phyloP scores from a whole-genome alignment of 2,113 vertebrate genomes.

The Calidris pugnax region DNA sequence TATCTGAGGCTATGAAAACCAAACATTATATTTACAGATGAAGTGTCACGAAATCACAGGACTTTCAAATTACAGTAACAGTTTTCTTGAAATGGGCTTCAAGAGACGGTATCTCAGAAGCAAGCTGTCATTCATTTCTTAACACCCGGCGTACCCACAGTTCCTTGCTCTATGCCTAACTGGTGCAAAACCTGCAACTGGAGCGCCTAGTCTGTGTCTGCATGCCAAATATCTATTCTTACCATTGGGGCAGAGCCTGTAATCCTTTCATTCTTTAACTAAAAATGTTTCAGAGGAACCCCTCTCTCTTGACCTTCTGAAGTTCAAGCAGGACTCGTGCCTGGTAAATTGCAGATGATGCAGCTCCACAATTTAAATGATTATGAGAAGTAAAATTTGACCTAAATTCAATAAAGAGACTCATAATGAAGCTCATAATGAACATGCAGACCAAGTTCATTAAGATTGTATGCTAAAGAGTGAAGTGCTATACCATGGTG shows the following conservation, averaged over 20 bases:
- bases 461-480: neutral
- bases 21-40: neutral
- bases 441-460: neutral
- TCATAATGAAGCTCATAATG: neutral
- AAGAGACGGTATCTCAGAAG: neutral
- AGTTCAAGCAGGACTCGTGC: neutral
- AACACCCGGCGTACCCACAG: neutral
- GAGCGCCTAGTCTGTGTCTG: neutral
- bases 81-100: neutral
- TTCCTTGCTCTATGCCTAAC: neutral
- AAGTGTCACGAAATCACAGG: neutral
- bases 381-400: neutral
- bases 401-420: neutral
- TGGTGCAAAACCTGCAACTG: neutral
- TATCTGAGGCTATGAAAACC: neutral
- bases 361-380: neutral
- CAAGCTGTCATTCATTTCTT: neutral
- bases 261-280: neutral
- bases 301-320: neutral
- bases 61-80: neutral
- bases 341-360: neutral
- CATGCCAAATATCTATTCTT: neutral
- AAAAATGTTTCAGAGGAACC: neutral
- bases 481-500: neutral
- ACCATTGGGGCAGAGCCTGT: neutral